Conservation (phyloP, 35 echinoderm and acorn worm species). For the Heliocidaris tuberculata region DNA sequence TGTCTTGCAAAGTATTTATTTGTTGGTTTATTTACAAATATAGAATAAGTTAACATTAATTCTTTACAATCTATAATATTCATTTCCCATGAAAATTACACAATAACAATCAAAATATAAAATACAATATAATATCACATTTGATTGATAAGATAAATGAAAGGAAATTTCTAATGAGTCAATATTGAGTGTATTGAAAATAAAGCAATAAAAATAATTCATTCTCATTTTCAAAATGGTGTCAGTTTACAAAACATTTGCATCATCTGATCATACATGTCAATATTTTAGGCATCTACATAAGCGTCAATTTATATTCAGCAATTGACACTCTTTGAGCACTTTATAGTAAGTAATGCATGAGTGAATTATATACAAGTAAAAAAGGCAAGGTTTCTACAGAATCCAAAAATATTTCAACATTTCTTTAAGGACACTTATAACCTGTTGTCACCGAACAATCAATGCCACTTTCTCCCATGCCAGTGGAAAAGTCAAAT, state of each 20-base stretch:
- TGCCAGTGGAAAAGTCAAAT: no score
- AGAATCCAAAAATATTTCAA: background rate
- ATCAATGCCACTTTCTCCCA: no score
- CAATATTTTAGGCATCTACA: no score
- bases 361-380: background rate
- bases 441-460: background rate
- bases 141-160: background rate
- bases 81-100: background rate
- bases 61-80: background rate
- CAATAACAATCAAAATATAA: background rate
- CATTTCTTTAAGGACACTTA: background rate
- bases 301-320: no score
- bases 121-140: background rate
- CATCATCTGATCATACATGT: background rate
- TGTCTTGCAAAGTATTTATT: background rate
- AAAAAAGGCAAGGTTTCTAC: background rate
- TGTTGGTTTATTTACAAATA: background rate
- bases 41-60: background rate
- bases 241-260: background rate
- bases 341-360: background rate
- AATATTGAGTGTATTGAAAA: background rate
- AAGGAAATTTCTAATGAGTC: background rate
- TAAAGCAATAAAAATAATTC: background rate
- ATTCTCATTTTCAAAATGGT: background rate
- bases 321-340: no score